These are phyloP conservation scores for Eueremaeus valkanovi DNA, from an alignment of 2,888 invertebrate species.

Conservation along the genomic window DNA sequence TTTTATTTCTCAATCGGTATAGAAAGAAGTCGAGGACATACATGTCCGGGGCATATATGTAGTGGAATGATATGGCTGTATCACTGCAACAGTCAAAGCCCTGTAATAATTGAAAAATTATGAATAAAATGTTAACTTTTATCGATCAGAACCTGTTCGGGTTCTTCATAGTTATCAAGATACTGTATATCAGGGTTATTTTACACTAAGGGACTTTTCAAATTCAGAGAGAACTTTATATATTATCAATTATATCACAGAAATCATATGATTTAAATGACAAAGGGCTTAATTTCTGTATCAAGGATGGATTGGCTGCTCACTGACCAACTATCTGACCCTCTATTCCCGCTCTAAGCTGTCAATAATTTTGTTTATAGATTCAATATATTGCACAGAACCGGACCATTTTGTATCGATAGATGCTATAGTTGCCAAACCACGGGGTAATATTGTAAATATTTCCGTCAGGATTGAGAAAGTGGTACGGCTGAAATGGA, in stretches of 20 bases:
- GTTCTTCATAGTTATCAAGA: too few species aligned
- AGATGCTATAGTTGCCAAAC: background rate
- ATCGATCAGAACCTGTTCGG: background rate
- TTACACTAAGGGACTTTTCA: too few species aligned
- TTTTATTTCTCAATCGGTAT: background rate
- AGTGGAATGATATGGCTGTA: slow-evolving; percentile 13
- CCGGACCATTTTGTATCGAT: background rate
- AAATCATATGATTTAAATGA: too few species aligned
- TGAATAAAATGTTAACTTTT: background rate
- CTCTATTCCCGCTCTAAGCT: too few species aligned
- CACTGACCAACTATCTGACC: too few species aligned
- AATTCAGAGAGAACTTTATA: too few species aligned
- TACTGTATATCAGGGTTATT: too few species aligned
- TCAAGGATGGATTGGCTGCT: too few species aligned
- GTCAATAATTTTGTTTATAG: too few species aligned
- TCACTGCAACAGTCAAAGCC: slow-evolving; percentile 1
- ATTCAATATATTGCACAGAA: too few species aligned
- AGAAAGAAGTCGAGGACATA: slow-evolving; percentile 5
- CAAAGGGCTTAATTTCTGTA: too few species aligned
- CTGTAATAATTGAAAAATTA: background rate
- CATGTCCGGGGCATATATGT: background rate
- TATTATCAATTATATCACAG: too few species aligned
- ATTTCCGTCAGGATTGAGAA: background rate
- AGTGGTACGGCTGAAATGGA: background rate
- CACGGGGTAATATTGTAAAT: background rate